Evolutionary conservation across 2,888 invertebrate genomes (phyloP).

Genomic region (Drosophila acutilabella): DNA sequence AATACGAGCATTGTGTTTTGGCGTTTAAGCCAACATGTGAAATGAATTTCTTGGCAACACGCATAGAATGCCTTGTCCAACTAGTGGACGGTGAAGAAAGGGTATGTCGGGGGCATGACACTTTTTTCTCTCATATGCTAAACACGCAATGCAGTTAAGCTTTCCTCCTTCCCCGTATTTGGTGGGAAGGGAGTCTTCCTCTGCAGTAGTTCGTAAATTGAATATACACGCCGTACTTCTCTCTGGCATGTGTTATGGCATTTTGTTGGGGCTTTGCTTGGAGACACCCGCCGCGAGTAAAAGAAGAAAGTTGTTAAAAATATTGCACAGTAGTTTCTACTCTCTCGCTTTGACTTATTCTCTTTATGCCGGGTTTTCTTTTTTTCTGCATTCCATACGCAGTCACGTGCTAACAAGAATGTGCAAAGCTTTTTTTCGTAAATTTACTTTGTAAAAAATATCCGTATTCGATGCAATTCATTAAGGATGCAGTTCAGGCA

Average conservation of each 20-base stretch:
- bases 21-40: slow-evolving; percentile 62
- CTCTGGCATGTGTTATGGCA: slow-evolving; percentile 47
- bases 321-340: slow-evolving; percentile 40
- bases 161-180: slow-evolving; percentile 5
- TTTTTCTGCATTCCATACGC: slow-evolving; percentile 32
- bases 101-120: slow-evolving; percentile 32
- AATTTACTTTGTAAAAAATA: slow-evolving; percentile 2
- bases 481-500: slow-evolving; percentile 48
- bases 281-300: slow-evolving; percentile 25
- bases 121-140: slow-evolving; percentile 52
- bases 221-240: slow-evolving; percentile 49
- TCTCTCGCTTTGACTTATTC: background rate
- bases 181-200: slow-evolving; percentile 13
- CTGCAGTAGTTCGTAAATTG: slow-evolving; percentile 72
- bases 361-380: background rate
- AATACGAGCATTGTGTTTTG: slow-evolving; percentile 50
- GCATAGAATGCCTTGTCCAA: slow-evolving; percentile 30
- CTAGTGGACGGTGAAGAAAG: background rate
- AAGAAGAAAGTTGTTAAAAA: slow-evolving; percentile 63
- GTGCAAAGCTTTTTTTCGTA: slow-evolving; percentile 25
- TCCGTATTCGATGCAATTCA: slow-evolving; percentile 30
- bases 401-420: slow-evolving; percentile 69
- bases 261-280: slow-evolving; percentile 41
- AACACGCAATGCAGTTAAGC: slow-evolving; percentile 36
- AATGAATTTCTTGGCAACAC: slow-evolving; percentile 59